Evolutionary conservation across 2,113 vertebrate species (phyloP), one percentile per base, ranked within the genome.

Genomic region (Phalacrocorax carbo): DNA sequence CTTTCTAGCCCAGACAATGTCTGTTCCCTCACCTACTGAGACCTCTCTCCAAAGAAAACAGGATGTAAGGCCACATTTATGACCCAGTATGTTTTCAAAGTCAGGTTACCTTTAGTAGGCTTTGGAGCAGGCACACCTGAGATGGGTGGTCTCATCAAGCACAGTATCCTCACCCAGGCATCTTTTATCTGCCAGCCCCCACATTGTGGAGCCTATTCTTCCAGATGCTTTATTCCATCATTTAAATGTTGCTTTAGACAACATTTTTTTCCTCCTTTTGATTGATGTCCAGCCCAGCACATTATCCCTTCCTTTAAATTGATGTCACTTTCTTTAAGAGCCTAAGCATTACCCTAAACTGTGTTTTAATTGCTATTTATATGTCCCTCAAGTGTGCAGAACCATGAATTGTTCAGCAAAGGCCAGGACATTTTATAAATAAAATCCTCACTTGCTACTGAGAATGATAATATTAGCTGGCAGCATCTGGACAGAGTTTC

Each of bases 351-450:
- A 88, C 55, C 58, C 93, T 79, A 91, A 93, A 96, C 66, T 85
- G 69, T 91, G 92, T 89, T 96, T 97, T 97, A 96, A 97, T 96
- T 95, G 92, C 86, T 97, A 94, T 95, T 97, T 96, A 85, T 93
- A 81, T 55, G 91, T 96, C 86, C 81, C 77, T 86, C 83, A 92
- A 96, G 88, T 65, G 70, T 76, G 85, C 54, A 90, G 92, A 94
- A 90, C 69, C 91, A 88, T 65, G 48, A 96, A 93, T 87, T 93
- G 92, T 94, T 96, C 76, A 72, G 60, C 61, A 87, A 81, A 90
- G 94, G 73, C 73, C 91, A 86, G 70, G 71, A 81, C 92, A 68
- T 85, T 82, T 79, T 95, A 96, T 96, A 96, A 97, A 96, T 89
- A 94, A 95, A 93, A 97, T 81, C 85, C 92, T 85, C 48, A 36